These are phyloP conservation scores for Villa cingulata DNA, from an alignment of 2,888 invertebrate genomes.

Conservation along the genomic window DNA sequence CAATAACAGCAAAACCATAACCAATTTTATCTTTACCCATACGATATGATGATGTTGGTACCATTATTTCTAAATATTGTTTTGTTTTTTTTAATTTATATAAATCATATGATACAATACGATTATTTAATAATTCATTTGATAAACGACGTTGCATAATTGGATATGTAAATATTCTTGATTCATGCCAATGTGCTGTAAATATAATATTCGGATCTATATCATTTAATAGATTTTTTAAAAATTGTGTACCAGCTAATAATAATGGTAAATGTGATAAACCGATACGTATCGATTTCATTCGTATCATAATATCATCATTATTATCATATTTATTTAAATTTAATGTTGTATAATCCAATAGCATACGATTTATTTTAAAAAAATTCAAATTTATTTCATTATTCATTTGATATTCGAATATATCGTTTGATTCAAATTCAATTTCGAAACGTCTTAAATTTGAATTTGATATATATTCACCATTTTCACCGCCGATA, in stretches of 20 bases:
- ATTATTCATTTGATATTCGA: conserved; percentile 40
- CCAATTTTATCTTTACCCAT: conserved; percentile 86
- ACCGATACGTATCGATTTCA: conserved; percentile 41
- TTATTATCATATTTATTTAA: conserved; percentile 34
- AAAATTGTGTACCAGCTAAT: conserved; percentile 33
- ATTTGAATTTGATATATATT: conserved; percentile 51
- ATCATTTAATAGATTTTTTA: conserved; percentile 42
- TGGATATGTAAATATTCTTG: conserved; percentile 32
- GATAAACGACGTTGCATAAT: conserved; percentile 12
- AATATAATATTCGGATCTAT: conserved; percentile 56
- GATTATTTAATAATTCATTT: conserved; percentile 28
- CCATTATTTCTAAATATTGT: conserved; percentile 60
- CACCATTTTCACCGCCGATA: conserved; percentile 83
- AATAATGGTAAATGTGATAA: conserved; percentile 60
- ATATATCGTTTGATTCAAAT: conserved; percentile 55
- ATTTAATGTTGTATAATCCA: conserved; percentile 41
- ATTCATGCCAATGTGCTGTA: conserved; percentile 52
- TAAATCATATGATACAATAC: conserved; percentile 27
- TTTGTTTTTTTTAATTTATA: conserved; percentile 22
- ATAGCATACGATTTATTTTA: conserved; percentile 58
- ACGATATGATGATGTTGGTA: conserved; percentile 91
- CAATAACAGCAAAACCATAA: conserved; percentile 67
- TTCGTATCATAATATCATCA: too few relatives aligned
- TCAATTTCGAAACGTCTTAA: conserved; percentile 56
- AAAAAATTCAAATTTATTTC: conserved; percentile 44